Base-by-base conservation (phyloP, 2,888 invertebrate species). In the Thelaira solivaga region DNA sequence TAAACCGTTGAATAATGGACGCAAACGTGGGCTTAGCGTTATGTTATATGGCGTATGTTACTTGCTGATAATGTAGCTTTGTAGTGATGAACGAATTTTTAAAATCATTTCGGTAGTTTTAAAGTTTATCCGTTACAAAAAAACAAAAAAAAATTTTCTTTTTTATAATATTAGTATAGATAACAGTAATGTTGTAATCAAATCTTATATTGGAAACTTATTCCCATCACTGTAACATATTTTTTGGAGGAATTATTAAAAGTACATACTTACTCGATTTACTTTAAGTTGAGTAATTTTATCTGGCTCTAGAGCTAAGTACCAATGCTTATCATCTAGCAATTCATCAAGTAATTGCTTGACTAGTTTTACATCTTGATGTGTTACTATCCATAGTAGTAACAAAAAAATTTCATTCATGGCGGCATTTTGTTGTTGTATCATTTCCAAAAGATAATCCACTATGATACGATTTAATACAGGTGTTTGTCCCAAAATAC, bases 361-460 rank as follows among this genome's bases (percentile, higher is more conserved):
- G 31, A 85, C 81, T 62, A 85, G 79, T 24, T 85, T 57, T 0
- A 41, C 74, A 18, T 81, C 55, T 6, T 78, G 71, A 3, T 76
- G 64, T 1, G 84, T 82, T 1, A 86, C 53, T 71, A 89, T 80
- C 53, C 86, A 82, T 0, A 84, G 83, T 10, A 86, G 16, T 0
- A 87, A 75, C 24, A 89, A 68, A 22, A 88, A 81, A 89, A 92
- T 89, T 88, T 95, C 95, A 78, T 92, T 93, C 80, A 89, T 90
- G 49, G 91, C 87, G 20, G 90, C 89, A 6, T 89, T 84, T 26
- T 90, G 89, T 76, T 90, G 89, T 1, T 88, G 83, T 81, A 93
- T 91, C 64, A 92, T 84, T 47, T 93, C 92, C 22, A 93, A 85
- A 67, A 95, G 89, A 67, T 90, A 90, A 85, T 94, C 93, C 10